A percentile compares a stretch with the other conserved stretches of the same genome.
Evolutionary conservation across 2,888 invertebrate genomes (phyloP).

Genomic region (Neria commutata): DNA sequence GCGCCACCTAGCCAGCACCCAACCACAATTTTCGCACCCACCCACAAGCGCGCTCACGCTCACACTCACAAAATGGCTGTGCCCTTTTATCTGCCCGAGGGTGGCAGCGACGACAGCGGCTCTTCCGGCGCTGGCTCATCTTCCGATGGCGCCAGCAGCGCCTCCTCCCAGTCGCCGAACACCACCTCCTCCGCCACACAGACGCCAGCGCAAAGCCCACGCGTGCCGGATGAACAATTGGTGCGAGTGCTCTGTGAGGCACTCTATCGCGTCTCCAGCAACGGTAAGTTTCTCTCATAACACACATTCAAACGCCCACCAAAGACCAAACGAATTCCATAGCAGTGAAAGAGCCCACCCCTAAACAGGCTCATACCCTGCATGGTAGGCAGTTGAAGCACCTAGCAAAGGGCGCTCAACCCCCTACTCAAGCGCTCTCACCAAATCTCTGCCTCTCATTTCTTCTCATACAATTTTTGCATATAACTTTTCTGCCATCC

Average conservation of each 20-base stretch:
- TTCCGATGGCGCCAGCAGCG: constrained; percentile 47
- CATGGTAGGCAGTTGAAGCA: no score
- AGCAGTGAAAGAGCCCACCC: not conserved
- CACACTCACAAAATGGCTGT: constrained; percentile 53
- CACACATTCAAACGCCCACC: not conserved
- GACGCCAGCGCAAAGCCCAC: constrained; percentile 54
- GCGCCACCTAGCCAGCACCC: not conserved
- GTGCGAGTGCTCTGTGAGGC: constrained; percentile 60
- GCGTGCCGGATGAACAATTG: constrained; percentile 54
- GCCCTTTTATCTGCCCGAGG: constrained; percentile 62
- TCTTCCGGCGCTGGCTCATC: constrained; percentile 41
- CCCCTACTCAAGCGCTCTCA: no score
- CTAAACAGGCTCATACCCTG: not conserved
- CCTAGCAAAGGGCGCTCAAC: no score
- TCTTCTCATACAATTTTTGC: no score
- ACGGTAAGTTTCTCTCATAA: constrained; percentile 56
- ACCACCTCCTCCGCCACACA: constrained; percentile 58
- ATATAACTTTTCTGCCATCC: no score
- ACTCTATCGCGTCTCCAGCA: constrained; percentile 51
- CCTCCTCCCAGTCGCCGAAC: constrained; percentile 57
- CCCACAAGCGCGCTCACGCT: not conserved
- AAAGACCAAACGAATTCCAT: not conserved
- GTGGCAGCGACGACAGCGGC: constrained; percentile 55
- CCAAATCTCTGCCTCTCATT: no score
- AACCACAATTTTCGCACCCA: not conserved